Base-by-base conservation (phyloP, 2,888 invertebrate genomes). In the Ctenicera cuprea region DNA sequence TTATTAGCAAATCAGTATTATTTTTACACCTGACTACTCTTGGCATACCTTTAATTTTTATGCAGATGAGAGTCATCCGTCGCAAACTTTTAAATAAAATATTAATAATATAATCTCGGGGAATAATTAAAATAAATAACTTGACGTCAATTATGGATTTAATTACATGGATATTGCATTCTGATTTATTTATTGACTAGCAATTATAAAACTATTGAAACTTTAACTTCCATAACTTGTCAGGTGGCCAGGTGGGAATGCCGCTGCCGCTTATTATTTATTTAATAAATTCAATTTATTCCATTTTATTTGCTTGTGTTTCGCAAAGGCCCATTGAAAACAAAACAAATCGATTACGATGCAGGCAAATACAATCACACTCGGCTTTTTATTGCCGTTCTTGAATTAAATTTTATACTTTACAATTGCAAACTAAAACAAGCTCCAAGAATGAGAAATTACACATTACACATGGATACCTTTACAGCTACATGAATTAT, bases 211-310 rank as follows among this genome's bases (percentile, higher is more conserved):
- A 79, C 79, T 79, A 79, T 79, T 77, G 79, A 79, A 78, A 77
- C 76, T 69, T 78, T 75, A 74, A 76, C 74, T 76, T 71, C 79
- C 77, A 77, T 78, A 77, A 76, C 78, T 77, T 75, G 76, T 75
- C 76, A 76, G 78, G 77, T 79, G 77, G 77, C 79, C 80, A 80
- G 79, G 77, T 79, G 80, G 80, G 76, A 76, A 80, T 74, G 75
- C 73, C 71, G 76, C 67, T 74, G 75, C 64, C 65, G 65, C 50
- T 75, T 72, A 75, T 78, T 76, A 77, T 77, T 79, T 79, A 77
- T 80, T 79, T 79, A 80, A 79, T 80, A 77, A 79, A 80, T 79
- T 80, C 79, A 81, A 79, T 81, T 79, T 79, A 77, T 78, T 79
- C 79, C 74, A 72, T 77, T 81, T 76, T 77, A 76, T 78, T 79